These are phyloP conservation scores for Pelobates fuscus DNA, from an alignment of 2,113 vertebrate genomes.

Conservation along the genomic window DNA sequence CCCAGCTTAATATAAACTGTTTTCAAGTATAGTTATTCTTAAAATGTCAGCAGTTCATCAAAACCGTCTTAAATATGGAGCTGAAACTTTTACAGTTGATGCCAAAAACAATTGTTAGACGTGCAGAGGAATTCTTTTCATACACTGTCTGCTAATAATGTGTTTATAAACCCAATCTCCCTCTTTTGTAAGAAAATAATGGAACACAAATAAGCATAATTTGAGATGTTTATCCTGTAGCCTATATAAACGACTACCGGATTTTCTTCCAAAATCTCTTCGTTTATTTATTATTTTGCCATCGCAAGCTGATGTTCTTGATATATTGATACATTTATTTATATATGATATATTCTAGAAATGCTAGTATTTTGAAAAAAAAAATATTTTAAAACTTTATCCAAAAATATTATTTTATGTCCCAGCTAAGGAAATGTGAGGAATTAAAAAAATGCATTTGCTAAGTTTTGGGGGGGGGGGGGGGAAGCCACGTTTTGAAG, in stretches of 20 bases:
- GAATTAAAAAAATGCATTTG: no score
- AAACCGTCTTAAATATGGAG: not conserved
- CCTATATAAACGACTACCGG: constrained; percentile 2
- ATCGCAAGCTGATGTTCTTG: no score
- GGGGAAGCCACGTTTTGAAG: no score
- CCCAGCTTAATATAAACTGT: constrained; percentile 11
- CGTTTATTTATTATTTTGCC: not conserved
- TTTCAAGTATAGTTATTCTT: constrained; percentile 7
- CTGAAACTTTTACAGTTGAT: not conserved
- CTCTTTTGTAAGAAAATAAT: constrained; percentile 6
- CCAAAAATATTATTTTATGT: no score
- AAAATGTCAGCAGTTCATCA: constrained; percentile 15
- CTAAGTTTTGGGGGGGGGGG: no score
- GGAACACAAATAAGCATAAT: not conserved
- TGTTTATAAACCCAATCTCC: constrained; percentile 3
- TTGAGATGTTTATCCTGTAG: constrained; percentile 12
- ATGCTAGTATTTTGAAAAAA: no score
- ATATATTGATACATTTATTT: no score
- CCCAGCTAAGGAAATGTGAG: no score
- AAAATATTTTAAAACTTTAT: no score
- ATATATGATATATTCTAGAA: no score
- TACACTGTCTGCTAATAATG: not conserved
- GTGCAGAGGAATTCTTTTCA: not conserved
- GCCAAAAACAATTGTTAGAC: constrained; percentile 2
- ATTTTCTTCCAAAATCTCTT: not conserved